These are phyloP conservation scores for Clarias batrachus DNA, from an alignment of 2,113 vertebrate species.

Conservation along the genomic window DNA sequence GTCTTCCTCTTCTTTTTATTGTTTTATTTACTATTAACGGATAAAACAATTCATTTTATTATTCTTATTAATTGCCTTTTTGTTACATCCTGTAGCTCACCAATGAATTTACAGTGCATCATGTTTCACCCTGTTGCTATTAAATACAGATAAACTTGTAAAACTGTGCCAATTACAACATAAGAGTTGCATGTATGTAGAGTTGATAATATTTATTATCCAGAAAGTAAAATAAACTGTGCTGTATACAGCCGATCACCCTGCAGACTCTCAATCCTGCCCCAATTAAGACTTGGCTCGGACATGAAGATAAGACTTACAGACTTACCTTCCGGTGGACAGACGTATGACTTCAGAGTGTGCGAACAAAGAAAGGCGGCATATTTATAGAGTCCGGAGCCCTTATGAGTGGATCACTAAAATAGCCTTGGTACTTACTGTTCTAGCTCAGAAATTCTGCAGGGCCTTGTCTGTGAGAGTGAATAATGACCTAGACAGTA, in stretches of 20 bases:
- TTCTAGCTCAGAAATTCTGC: conserved; percentile 26
- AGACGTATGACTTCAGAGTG: conserved; percentile 24
- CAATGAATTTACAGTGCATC: background rate
- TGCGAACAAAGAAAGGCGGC: conserved; percentile 26
- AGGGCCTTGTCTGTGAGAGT: conserved; percentile 37
- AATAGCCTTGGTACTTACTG: conserved; percentile 57
- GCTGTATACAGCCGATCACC: background rate
- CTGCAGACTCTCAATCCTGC: background rate
- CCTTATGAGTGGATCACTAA: conserved; percentile 63
- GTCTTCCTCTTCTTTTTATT: background rate
- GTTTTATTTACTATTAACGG: conserved; percentile 1
- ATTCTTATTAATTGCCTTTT: background rate
- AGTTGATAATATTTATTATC: background rate
- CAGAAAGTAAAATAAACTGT: background rate
- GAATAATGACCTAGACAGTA: background rate
- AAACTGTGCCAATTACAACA: background rate
- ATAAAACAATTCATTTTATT: background rate
- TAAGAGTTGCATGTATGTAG: background rate
- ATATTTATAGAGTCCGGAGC: conserved; percentile 49
- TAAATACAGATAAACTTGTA: background rate
- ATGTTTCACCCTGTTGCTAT: background rate
- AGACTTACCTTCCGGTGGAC: conserved; percentile 37
- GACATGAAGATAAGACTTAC: background rate
- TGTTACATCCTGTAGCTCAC: background rate
- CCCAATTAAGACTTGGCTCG: background rate